Percentiles rank a stretch among this genome's conserved stretches.
Evolutionary conservation across 2,113 vertebrate genomes (phyloP).

Genomic region (Pagrus major): DNA sequence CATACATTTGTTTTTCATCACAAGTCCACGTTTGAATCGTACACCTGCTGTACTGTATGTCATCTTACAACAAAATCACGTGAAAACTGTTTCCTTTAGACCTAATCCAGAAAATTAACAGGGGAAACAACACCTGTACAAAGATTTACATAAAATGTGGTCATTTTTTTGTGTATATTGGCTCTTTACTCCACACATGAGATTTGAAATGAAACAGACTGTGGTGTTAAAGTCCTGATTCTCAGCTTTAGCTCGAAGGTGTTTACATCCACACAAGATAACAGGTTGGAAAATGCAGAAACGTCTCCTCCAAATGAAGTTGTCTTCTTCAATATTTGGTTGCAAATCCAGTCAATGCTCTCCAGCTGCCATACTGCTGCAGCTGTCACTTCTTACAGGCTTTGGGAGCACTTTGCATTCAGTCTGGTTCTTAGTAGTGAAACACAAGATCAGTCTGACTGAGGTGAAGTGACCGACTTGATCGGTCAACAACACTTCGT

Average conservation of each 20-base stretch:
- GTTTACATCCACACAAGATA: neutral
- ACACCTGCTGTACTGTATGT: neutral
- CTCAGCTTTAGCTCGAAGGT: constrained; percentile 5
- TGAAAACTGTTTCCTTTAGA: constrained; percentile 4
- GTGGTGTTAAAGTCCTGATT: neutral
- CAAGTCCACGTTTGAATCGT: neutral
- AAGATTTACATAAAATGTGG: neutral
- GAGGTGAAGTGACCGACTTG: neutral
- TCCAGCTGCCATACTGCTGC: neutral
- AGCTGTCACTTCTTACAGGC: neutral
- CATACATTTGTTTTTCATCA: neutral
- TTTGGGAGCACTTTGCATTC: neutral
- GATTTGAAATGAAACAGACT: neutral
- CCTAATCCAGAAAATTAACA: constrained; percentile 24
- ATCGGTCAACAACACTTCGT: neutral
- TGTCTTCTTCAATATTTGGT: constrained; percentile 12
- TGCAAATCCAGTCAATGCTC: neutral
- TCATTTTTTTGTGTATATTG: neutral
- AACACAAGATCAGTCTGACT: neutral
- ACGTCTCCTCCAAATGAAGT: neutral
- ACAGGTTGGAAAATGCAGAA: constrained; percentile 1
- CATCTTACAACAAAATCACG: neutral
- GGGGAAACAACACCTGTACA: neutral
- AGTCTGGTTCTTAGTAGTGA: neutral
- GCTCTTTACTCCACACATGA: constrained; percentile 1